These are phyloP conservation scores for Epizoanthus stellaris DNA, from an alignment of 92 coral and sea anemone genomes.

Conservation along the genomic window DNA sequence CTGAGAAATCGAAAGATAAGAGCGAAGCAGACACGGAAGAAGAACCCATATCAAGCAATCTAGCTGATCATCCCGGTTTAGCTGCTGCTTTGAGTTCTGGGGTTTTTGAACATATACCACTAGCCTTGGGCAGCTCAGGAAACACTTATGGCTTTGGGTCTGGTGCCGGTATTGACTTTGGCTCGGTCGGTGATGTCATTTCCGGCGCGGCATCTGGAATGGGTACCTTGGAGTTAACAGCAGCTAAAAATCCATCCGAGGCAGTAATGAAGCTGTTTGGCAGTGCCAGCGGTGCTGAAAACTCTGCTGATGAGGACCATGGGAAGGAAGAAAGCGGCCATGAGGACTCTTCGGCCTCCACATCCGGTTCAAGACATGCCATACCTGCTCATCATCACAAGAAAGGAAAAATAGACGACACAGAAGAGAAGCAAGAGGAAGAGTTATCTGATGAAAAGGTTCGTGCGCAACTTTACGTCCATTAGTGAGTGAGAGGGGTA, in stretches of 20 bases:
- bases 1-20: constrained; percentile 1
- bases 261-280: constrained; percentile 69
- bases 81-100: constrained; percentile 73
- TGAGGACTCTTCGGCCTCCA: constrained; percentile 7
- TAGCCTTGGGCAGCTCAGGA: constrained; percentile 70
- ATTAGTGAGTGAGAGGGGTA: no score
- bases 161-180: constrained; percentile 70
- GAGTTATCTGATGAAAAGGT: constrained; percentile 14
- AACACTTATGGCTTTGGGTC: constrained; percentile 72
- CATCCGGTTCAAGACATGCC: constrained; percentile 16
- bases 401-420: constrained; percentile 10
- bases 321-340: constrained; percentile 23
- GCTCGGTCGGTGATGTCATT: constrained; percentile 65
- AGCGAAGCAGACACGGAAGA: not conserved
- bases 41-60: constrained; percentile 41
- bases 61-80: constrained; percentile 67
- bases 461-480: not conserved
- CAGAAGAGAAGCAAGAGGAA: constrained; percentile 13
- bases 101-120: constrained; percentile 63
- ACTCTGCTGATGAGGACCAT: constrained; percentile 36
- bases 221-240: constrained; percentile 81
- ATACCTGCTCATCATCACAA: constrained; percentile 32
- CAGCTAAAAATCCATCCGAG: constrained; percentile 78
- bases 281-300: constrained; percentile 50
- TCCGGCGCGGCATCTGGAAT: constrained; percentile 75